Evolutionary conservation across 1,140 invertebrate species (phyloP).

Genomic region (Macrobrachium nipponense): DNA sequence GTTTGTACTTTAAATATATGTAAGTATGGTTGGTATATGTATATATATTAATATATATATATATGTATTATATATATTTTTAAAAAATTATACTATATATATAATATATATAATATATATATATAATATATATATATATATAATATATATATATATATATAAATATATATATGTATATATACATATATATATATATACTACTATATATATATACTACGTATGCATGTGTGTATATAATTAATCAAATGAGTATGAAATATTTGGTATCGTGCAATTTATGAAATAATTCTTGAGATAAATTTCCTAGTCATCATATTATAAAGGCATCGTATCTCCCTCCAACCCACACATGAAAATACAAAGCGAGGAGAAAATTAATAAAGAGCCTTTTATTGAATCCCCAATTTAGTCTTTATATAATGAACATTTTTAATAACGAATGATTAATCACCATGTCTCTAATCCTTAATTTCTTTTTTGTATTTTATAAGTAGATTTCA

Average conservation of each 20-base stretch:
- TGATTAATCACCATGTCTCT: no score
- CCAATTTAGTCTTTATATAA: no score
- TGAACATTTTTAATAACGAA: no score
- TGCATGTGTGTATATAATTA: background rate
- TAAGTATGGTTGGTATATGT: background rate
- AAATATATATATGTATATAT: conserved; percentile 12
- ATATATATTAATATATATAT: conserved; percentile 8
- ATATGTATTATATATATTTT: conserved; percentile 13
- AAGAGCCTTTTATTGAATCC: background rate
- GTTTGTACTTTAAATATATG: background rate
- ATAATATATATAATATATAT: background rate
- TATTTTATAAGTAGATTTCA: no score
- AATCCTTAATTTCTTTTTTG: no score
- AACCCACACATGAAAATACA: background rate
- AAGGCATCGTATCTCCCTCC: background rate
- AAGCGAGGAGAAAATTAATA: background rate
- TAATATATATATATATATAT: conserved; percentile 20
- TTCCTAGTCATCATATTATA: background rate
- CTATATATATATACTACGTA: background rate
- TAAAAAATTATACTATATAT: background rate
- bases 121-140: background rate
- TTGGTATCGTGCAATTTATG: no score
- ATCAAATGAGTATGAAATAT: no score
- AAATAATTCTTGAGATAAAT: no score
- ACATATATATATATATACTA: conserved; percentile 16